Evolutionary conservation across 2,888 invertebrate species (phyloP).

Genomic region (Eupithecia inturbata): DNA sequence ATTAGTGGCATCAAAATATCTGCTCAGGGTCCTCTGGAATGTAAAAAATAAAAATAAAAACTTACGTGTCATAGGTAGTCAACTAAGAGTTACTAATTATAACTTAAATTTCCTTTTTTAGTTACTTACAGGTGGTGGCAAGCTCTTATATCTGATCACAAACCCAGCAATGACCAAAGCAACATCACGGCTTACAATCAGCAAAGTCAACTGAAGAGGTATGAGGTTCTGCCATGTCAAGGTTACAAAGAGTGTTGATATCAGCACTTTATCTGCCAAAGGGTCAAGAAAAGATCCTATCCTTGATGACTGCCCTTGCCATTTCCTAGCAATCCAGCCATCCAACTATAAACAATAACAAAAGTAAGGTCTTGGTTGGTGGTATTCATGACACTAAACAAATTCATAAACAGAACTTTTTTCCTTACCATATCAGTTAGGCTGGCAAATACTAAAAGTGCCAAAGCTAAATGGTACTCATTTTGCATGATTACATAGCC

Average conservation of each 20-base stretch:
- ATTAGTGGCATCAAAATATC: conserved; percentile 96
- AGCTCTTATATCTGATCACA: conserved; percentile 94
- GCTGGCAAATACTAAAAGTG: conserved; percentile 93
- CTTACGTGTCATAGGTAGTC: too few species aligned
- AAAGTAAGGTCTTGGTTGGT: background rate
- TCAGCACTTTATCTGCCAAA: conserved; percentile 97
- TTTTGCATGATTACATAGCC: conserved; percentile 94
- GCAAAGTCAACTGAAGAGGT: conserved; percentile 90
- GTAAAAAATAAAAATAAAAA: background rate
- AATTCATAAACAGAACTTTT: background rate
- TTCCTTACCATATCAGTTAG: conserved; percentile 93
- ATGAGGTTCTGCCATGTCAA: conserved; percentile 94
- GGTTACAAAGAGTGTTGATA: conserved; percentile 94
- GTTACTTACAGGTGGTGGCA: conserved; percentile 92
- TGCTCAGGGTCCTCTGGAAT: conserved; percentile 91
- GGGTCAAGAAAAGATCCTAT: conserved; percentile 98
- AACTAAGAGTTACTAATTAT: too few species aligned
- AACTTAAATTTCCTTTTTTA: background rate
- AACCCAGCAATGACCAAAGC: conserved; percentile 93
- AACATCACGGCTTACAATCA: conserved; percentile 94
- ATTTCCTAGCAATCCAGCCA: conserved; percentile 97
- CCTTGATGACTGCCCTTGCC: conserved; percentile 95
- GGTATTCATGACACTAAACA: background rate
- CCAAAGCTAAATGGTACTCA: conserved; percentile 91
- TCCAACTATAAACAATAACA: conserved; percentile 87